Percentiles rank a stretch among this genome's conserved stretches.
Conservation (phyloP, 2,888 invertebrate genomes). For the Oscheius sp. region DNA sequence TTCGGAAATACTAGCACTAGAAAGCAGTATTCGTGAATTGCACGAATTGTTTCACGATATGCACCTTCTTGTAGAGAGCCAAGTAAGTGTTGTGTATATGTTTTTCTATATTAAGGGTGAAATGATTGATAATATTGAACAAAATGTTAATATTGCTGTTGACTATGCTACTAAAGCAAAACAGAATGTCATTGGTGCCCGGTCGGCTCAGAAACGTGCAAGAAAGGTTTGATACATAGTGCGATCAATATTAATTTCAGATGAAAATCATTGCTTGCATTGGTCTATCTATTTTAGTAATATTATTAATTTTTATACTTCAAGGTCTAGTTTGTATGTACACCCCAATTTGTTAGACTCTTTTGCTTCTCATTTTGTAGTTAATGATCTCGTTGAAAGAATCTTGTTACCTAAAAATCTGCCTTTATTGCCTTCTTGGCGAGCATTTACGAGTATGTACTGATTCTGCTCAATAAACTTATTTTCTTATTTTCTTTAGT, state of each 20-base stretch:
- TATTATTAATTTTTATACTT: conserved; percentile 40
- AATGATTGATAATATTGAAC: conserved; percentile 46
- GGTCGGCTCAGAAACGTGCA: conserved; percentile 40
- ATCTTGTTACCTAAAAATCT: neutral
- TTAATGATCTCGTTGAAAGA: neutral
- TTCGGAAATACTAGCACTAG: conserved; percentile 49
- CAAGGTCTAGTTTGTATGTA: conserved; percentile 47
- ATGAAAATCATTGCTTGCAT: conserved; percentile 43
- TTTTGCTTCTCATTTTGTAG: conserved; percentile 3
- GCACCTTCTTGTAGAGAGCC: conserved; percentile 53
- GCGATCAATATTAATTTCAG: neutral
- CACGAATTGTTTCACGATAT: conserved; percentile 59
- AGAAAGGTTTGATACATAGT: conserved; percentile 28
- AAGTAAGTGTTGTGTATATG: conserved; percentile 31
- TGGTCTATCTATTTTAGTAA: conserved; percentile 30
- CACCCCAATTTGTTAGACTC: conserved; percentile 46
- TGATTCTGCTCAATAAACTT: neutral
- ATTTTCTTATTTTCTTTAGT: too few species aligned
- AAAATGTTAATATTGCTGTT: conserved; percentile 39
- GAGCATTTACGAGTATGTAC: neutral
- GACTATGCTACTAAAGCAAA: conserved; percentile 47
- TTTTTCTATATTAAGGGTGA: conserved; percentile 39
- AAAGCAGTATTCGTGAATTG: conserved; percentile 49
- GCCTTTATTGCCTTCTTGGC: conserved; percentile 10
- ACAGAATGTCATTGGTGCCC: conserved; percentile 45